Evolutionary conservation across 2,113 vertebrate species (phyloP).

Genomic region (Gadus chalcogrammus): DNA sequence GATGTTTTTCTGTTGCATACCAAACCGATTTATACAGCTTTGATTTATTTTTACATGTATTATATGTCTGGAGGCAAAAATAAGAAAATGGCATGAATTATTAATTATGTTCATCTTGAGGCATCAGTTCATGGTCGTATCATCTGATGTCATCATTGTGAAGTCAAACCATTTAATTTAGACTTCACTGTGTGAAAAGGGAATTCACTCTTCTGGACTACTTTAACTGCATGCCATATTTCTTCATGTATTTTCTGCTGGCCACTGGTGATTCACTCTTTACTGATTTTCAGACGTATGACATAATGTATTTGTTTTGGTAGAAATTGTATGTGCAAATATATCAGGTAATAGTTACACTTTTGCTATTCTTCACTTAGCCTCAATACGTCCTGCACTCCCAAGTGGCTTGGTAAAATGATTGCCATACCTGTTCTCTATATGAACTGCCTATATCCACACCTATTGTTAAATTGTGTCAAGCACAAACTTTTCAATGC

Average conservation of each 20-base stretch:
- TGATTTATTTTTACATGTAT: too few relatives aligned
- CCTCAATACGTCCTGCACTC: background rate
- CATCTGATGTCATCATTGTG: constrained; percentile 4
- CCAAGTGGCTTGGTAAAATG: constrained; percentile 9
- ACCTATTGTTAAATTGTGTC: background rate
- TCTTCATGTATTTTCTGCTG: constrained; percentile 17
- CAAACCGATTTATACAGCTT: too few relatives aligned
- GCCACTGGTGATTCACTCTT: constrained; percentile 45
- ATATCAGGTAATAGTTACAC: background rate
- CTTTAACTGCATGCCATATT: constrained; percentile 16
- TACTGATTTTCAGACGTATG: constrained; percentile 6
- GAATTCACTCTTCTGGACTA: constrained; percentile 12
- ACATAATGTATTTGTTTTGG: constrained; percentile 6
- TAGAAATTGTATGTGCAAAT: background rate
- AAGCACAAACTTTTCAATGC: too few relatives aligned
- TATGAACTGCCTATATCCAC: background rate
- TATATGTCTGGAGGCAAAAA: too few relatives aligned
- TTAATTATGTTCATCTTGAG: too few relatives aligned
- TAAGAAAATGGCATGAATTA: too few relatives aligned
- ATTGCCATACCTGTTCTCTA: background rate
- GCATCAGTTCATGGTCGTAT: too few relatives aligned
- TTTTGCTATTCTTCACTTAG: background rate
- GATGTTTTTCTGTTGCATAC: background rate
- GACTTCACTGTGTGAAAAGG: constrained; percentile 21
- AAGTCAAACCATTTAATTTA: too few relatives aligned